A percentile compares a stretch with the other conserved stretches of the same genome.
These are phyloP conservation scores for Neofelis nebulosa DNA, from an alignment of 2,113 vertebrate species.

Conservation along the genomic window DNA sequence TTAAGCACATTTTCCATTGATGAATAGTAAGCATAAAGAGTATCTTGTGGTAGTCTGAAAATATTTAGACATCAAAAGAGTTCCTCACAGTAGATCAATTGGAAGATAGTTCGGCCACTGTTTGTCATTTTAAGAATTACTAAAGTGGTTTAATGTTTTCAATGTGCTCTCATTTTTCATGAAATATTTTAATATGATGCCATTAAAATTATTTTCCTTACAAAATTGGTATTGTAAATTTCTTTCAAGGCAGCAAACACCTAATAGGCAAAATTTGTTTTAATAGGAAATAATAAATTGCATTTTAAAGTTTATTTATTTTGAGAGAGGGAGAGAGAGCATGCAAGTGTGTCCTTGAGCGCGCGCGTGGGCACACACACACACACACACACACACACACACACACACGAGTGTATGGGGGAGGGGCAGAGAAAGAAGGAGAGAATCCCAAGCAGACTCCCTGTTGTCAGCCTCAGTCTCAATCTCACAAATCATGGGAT, in stretches of 20 bases:
- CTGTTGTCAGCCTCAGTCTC: too few species aligned
- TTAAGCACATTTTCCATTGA: background rate
- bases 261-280: background rate
- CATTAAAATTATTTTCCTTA: background rate
- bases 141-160: background rate
- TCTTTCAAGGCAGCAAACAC: background rate
- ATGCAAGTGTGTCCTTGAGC: too few species aligned
- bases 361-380: too few species aligned
- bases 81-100: background rate
- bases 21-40: background rate
- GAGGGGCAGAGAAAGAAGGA: too few species aligned
- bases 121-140: background rate
- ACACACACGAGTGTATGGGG: too few species aligned
- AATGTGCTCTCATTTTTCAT: background rate
- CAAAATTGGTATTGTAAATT: background rate
- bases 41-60: background rate
- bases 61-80: background rate
- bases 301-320: background rate
- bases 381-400: too few species aligned
- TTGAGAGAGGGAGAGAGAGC: too few species aligned
- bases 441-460: too few species aligned
- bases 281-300: background rate
- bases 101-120: background rate
- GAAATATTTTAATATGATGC: background rate
- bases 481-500: too few species aligned